These are phyloP conservation scores for Bubalus kerabau DNA, from an alignment of 2,113 vertebrate species.

Conservation along the genomic window DNA sequence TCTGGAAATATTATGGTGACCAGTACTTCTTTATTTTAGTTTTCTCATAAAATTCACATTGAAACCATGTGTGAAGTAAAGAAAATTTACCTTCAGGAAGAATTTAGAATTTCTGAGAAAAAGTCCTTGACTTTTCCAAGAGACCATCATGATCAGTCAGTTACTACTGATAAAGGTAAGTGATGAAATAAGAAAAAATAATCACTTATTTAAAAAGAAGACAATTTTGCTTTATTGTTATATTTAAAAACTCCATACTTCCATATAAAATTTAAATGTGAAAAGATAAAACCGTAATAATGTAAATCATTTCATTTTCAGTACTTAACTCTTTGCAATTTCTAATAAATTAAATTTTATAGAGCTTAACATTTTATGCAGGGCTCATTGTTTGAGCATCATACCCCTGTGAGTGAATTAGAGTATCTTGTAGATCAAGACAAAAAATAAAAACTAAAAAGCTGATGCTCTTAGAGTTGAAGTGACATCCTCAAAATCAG, in stretches of 20 bases:
- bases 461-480: not conserved
- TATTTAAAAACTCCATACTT: conserved; percentile 1
- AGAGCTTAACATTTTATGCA: not conserved
- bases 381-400: not conserved
- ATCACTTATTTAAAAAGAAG: not conserved
- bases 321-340: not conserved
- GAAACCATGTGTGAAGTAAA: conserved; percentile 91
- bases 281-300: not conserved
- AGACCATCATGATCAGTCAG: conserved; percentile 14
- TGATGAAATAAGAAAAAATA: conserved; percentile 1
- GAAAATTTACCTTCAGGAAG: conserved; percentile 84
- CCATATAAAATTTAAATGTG: not conserved
- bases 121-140: conserved; percentile 66
- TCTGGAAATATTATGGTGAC: not conserved
- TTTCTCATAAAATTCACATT: conserved; percentile 86
- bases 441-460: not conserved
- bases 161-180: conserved; percentile 74
- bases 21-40: conserved; percentile 73
- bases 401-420: not conserved
- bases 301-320: not conserved
- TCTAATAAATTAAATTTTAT: not conserved
- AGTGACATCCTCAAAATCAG: not conserved
- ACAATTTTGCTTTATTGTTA: not conserved
- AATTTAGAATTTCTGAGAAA: conserved; percentile 79
- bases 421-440: not conserved